Conservation (phyloP, 2,113 vertebrate species). For the Cercocebus atys region DNA sequence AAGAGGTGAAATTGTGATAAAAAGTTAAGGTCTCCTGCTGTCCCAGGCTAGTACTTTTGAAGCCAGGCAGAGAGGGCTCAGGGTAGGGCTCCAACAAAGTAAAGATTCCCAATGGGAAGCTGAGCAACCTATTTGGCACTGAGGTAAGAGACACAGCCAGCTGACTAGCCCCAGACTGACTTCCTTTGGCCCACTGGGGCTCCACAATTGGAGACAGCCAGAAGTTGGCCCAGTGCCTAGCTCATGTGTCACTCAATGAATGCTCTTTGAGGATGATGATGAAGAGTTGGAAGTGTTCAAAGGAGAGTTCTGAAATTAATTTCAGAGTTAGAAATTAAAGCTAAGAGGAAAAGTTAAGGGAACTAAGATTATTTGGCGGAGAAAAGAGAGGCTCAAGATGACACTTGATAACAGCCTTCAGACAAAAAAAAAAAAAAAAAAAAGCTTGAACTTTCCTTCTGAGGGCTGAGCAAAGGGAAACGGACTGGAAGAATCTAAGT, state of each 20-base stretch:
- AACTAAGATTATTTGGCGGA: conserved; percentile 45
- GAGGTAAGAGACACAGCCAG: neutral
- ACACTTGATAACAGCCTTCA: conserved; percentile 43
- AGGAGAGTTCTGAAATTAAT: conserved; percentile 61
- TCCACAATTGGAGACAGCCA: conserved; percentile 20
- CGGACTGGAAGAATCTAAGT: conserved; percentile 47
- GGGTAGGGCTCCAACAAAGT: neutral
- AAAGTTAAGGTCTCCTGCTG: neutral
- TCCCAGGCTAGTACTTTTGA: neutral
- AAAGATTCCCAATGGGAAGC: neutral
- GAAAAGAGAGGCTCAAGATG: conserved; percentile 40
- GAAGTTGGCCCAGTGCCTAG: neutral
- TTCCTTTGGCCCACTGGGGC: neutral
- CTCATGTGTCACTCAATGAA: conserved; percentile 36
- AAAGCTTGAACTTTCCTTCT: conserved; percentile 1
- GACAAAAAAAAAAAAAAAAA: neutral
- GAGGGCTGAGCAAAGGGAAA: conserved; percentile 26
- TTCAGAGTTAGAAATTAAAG: conserved; percentile 58
- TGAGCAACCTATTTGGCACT: neutral
- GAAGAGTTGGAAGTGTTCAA: conserved; percentile 50
- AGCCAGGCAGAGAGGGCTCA: neutral
- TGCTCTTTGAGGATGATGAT: conserved; percentile 32
- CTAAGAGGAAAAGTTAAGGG: conserved; percentile 39
- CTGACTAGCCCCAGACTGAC: neutral
- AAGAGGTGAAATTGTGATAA: neutral